Percentiles rank a stretch among this genome's conserved stretches.
Conservation (phyloP, 2,113 vertebrate species). For the Scolopax mira region DNA sequence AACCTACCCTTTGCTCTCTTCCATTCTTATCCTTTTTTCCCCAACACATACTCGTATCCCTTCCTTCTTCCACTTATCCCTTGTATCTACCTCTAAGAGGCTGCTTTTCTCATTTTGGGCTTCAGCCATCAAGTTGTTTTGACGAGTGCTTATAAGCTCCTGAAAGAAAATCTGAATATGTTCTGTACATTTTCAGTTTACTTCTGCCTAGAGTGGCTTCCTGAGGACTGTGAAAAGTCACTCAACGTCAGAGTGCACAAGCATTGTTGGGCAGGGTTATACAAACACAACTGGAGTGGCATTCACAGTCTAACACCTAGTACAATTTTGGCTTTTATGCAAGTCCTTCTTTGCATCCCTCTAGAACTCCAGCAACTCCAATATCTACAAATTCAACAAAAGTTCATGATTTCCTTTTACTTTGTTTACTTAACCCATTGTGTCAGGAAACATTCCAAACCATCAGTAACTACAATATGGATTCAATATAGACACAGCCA, state of each 20-base stretch:
- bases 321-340: background rate
- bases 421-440: background rate
- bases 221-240: background rate
- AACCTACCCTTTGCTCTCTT: background rate
- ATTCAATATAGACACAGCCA: background rate
- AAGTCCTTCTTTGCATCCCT: background rate
- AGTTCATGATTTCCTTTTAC: background rate
- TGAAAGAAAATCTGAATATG: background rate
- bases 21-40: background rate
- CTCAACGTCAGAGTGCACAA: fast-evolving
- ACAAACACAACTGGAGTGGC: background rate
- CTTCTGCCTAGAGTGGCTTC: background rate
- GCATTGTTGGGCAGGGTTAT: background rate
- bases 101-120: background rate
- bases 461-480: background rate
- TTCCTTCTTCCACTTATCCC: background rate
- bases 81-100: background rate
- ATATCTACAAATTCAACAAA: background rate
- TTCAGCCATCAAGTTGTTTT: background rate
- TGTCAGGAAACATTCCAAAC: background rate
- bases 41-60: background rate
- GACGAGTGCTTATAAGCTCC: background rate
- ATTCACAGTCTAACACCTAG: background rate
- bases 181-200: background rate
- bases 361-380: background rate